phyloP scores from a whole-genome alignment of 1,140 invertebrate species.

The Thaumetopoea pityocampa region DNA sequence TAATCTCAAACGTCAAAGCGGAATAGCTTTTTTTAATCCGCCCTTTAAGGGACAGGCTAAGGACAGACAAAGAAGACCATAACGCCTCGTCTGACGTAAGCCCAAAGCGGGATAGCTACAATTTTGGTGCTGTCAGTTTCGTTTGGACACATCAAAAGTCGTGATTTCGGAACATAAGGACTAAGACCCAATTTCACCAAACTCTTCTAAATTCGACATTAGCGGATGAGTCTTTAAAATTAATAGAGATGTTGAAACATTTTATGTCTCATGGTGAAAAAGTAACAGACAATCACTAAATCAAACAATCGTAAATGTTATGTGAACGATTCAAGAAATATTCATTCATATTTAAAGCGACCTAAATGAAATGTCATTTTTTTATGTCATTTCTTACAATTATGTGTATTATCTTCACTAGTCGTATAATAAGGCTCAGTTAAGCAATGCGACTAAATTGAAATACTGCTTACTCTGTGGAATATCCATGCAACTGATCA shows the following conservation, averaged over 20 bases:
- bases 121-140: no score
- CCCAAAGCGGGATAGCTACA: no score
- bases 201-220: not conserved
- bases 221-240: not conserved
- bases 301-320: not conserved
- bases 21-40: no score
- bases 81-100: no score
- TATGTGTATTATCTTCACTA: not conserved
- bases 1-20: no score
- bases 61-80: no score
- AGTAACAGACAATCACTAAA: not conserved
- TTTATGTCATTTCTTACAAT: not conserved
- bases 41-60: no score
- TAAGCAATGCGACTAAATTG: not conserved
- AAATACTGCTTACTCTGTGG: not conserved
- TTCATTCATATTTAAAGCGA: not conserved
- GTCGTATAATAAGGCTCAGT: constrained; percentile 1
- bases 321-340: not conserved
- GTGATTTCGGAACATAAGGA: no score
- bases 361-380: not conserved
- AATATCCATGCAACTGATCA: not conserved
- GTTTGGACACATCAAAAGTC: no score
- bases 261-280: not conserved
- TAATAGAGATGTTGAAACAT: not conserved
- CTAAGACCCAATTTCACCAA: not conserved